Evolutionary conservation across 35 echinoderm and acorn worm genomes (phyloP).

Genomic region (Apostichopus californicus): DNA sequence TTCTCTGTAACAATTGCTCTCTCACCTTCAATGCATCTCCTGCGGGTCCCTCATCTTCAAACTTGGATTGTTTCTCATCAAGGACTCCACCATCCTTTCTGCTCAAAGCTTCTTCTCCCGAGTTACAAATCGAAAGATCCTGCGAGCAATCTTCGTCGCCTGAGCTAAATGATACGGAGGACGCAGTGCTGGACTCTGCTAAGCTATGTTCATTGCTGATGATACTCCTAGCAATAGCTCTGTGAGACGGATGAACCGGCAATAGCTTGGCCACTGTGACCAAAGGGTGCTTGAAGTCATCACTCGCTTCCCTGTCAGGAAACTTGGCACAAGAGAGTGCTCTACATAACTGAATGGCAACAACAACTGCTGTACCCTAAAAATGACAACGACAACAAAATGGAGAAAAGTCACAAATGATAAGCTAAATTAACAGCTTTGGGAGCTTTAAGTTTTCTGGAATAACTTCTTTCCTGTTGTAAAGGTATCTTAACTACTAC

Average conservation of each 20-base stretch:
- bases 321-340: conserved; percentile 18
- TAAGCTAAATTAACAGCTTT: too few species aligned
- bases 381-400: neutral
- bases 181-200: neutral
- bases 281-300: neutral
- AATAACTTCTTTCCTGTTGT: too few species aligned
- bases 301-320: neutral
- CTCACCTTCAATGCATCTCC: neutral
- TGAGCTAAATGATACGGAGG: neutral
- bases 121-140: neutral
- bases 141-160: neutral
- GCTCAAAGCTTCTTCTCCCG: neutral
- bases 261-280: conserved; percentile 13
- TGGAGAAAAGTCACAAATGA: too few species aligned
- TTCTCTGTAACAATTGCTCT: too few species aligned
- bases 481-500: too few species aligned
- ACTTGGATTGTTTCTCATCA: neutral
- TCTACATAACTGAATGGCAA: conserved; percentile 53
- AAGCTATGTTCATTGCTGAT: neutral
- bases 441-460: too few species aligned
- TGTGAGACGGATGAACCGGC: conserved; percentile 5
- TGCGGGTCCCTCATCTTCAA: neutral
- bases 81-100: neutral
- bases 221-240: neutral
- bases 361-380: conserved; percentile 49